Evolutionary conservation across 2,797 vertebrate genomes (phyloP), one percentile per base, ranked within the genome.

Genomic region (Brachymystax lenok): DNA sequence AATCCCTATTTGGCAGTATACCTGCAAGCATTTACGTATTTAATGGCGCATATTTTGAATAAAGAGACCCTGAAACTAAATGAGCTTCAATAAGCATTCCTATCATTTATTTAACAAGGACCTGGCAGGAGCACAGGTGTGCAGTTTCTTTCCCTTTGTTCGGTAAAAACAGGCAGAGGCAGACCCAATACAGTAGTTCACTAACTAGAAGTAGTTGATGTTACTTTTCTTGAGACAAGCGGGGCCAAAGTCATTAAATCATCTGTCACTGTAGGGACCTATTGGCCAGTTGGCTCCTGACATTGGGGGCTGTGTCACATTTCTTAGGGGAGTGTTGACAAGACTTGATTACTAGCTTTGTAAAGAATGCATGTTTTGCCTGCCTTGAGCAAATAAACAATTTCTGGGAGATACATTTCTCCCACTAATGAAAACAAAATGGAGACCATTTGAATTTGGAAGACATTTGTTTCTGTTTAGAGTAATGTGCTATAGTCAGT

Each of bases 141-240:
- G 51, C 5, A 4, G 71, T 73, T 59, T 13, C 83, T 80, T 79
- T n/a, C 17, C 68, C 21, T 73, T 35, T 77, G 33, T 19, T 52
- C 8, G 2, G 10, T 78, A 70, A 79, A 75, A 80, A 63, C 56
- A n/a, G 30, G 10, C 27, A 73, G 33, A 70, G 77, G 75, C 80
- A 51, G 21, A 61, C 77, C 73, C 71, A 78, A 82, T 71, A 89
- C 82, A 85, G 86, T 84, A 86, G 80, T 77, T 74, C 73, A 77
- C 78, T 81, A 82, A 28, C 77, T 74, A 78, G 33, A 52, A 76
- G 72, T 5, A 83, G 79, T 50, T 72, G 0, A 17, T 27, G 40
- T 71, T 74, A 2, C 61, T 79, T 84, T 33, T 77, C 5, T 17
- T 67, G 52, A 71, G 74, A 52, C 51, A 74, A 73, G 72, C 68